A percentile compares a stretch with the other conserved stretches of the same genome.
These are phyloP conservation scores for Oscheius sp. DNA, from an alignment of 2,888 invertebrate species.

Conservation along the genomic window DNA sequence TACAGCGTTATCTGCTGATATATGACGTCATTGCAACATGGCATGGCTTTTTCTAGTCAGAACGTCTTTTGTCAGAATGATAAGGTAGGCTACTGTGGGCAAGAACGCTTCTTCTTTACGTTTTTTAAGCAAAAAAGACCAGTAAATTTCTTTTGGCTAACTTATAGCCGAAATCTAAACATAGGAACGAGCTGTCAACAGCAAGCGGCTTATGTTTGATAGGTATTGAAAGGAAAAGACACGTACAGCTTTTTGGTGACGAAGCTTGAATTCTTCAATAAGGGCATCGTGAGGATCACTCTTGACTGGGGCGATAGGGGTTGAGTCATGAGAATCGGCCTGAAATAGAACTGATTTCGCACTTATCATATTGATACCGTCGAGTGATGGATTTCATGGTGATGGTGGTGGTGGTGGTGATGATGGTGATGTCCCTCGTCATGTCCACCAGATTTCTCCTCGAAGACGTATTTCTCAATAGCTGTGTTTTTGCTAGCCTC, in stretches of 20 bases:
- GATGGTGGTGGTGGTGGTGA: not conserved
- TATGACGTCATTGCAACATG: slow-evolving; percentile 32
- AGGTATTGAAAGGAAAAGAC: no score
- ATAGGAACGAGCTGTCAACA: not conserved
- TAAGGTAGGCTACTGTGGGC: slow-evolving; percentile 25
- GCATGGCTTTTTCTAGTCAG: slow-evolving; percentile 29
- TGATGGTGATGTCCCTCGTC: slow-evolving; percentile 4
- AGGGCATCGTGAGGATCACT: slow-evolving; percentile 47
- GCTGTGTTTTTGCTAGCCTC: slow-evolving; percentile 14
- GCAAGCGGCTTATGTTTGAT: slow-evolving; percentile 2
- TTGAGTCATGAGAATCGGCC: slow-evolving; percentile 33
- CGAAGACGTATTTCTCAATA: slow-evolving; percentile 17
- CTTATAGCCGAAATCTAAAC: not conserved
- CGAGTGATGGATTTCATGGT: slow-evolving; percentile 4
- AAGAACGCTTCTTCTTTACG: slow-evolving; percentile 6
- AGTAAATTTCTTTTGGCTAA: not conserved
- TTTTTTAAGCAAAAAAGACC: slow-evolving; percentile 17
- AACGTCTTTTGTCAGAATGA: slow-evolving; percentile 16
- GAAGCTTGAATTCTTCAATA: slow-evolving; percentile 46
- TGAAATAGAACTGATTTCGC: not conserved
- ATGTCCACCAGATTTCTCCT: not conserved
- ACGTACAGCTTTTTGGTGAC: slow-evolving; percentile 41
- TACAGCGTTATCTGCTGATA: slow-evolving; percentile 13
- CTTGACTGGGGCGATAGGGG: slow-evolving; percentile 44
- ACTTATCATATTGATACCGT: not conserved